Evolutionary conservation across 2,797 vertebrate species (phyloP), one percentile per base, ranked within the genome.

Genomic region (Cynopterus sphinx): DNA sequence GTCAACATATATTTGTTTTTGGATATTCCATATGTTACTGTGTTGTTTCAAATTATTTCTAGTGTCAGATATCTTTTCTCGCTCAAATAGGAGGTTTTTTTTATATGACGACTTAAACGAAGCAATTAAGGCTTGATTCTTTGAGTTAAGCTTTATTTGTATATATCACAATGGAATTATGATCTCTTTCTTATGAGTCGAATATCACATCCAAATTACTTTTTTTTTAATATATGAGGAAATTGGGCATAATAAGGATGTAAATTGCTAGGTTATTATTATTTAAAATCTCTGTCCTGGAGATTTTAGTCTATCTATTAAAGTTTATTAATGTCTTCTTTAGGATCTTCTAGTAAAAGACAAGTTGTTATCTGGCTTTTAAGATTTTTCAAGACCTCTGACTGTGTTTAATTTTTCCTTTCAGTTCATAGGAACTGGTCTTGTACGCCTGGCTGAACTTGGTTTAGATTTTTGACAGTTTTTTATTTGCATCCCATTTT

Each of bases 391-490:
- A 96, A 97, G 94, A 87, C 95, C 97, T 98, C 95, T 97, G 97
- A 97, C 96, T 98, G 97, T 97, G 98, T 98, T 98, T 98, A 97
- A 97, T 97, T 98, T 98, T 98, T 98, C 22, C 96, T 98, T 98
- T 98, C 97, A 98, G 94, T 98, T 98, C 97, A 98, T 98, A 98
- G 97, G 97, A 98, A 98, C 97, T 97, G 97, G 97, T 97, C 92
- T 97, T 95, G 84, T 97, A 98, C 55, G 93, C 97, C 97, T 98
- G 98, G 87, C 88, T 98, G 98, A 98, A 98, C 94, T 98, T 96
- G 95, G 73, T 97, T 98, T 95, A 94, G 92, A 96, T 97, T 98
- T 98, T 98, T 98, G 98, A 97, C 97, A 98, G 97, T 91, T 98
- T 98, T 98, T 98, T 98, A 97, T 98, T 98, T 98, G 97, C 70